Evolutionary conservation across 64 coral and sea anemone genomes (phyloP).

Genomic region (Cladopsammia gracilis): DNA sequence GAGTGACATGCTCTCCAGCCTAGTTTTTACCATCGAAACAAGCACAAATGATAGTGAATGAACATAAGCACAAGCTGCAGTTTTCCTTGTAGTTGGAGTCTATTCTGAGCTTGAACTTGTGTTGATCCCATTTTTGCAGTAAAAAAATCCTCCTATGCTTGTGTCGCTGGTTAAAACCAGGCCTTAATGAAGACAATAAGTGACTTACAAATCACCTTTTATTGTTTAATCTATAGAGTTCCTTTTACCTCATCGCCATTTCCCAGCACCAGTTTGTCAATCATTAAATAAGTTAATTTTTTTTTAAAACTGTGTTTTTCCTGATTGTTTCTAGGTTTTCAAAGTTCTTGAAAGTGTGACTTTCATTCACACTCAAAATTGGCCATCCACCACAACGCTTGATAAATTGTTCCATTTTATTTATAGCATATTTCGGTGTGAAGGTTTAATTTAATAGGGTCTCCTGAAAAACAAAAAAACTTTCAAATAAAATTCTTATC

Average conservation of each 20-base stretch:
- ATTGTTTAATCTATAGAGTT: neutral
- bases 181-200: neutral
- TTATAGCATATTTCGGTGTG: conserved; percentile 46
- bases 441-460: conserved; percentile 28
- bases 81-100: neutral
- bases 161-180: neutral
- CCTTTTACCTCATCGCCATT: neutral
- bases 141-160: neutral
- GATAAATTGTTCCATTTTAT: conserved; percentile 41
- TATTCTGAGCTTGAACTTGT: too few species aligned
- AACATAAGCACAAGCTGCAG: neutral
- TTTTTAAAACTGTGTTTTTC: neutral
- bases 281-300: neutral
- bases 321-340: conserved; percentile 8
- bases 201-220: neutral
- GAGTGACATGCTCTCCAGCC: neutral
- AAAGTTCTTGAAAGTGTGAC: conserved; percentile 5
- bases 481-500: conserved; percentile 29
- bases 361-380: neutral
- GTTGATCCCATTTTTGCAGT: too few species aligned
- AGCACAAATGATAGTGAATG: neutral
- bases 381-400: neutral
- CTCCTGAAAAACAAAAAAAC: neutral
- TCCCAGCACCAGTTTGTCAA: neutral
- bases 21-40: neutral